Evolutionary conservation across 2,888 invertebrate species (phyloP), one percentile per base, ranked within the genome.

Genomic region (Steinernema carpocapsae): DNA sequence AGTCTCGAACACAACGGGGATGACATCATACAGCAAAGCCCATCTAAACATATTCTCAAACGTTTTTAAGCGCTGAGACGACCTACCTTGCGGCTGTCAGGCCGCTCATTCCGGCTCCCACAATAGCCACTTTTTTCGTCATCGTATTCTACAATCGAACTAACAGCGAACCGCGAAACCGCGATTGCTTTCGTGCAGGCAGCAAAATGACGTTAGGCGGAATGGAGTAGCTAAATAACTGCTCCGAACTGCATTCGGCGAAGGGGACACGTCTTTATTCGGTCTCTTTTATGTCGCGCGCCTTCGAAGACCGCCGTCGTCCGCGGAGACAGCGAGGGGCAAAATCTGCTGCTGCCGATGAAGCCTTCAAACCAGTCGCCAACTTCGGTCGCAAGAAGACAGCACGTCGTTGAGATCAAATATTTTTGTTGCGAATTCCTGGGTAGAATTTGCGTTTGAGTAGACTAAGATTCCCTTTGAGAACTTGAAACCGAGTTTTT

Each of bases 81-180:
- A 32, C 64, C 17, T 1, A 64, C 64, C 32, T 64, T 12, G 64
- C 19, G 3, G 64, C 64, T 1, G 64, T 29, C 32, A 64, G 26
- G 17, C 64, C 64, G 29, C 64, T 64, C 32, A 64, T 26, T 12
- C 64, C 64, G 10, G 64, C 64, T 12, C 64, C 64, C 24, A 64
- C 37, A 64, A 64, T 64, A 1, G 64, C 64, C 17, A 64, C 37
- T 10, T 32, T 64, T 64, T 64, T 64, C 17, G 6, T n/a, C 64
- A 64, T 64, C 1, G 32, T 17, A 29, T 14, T 17, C 17, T 48
- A 2, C 4, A 19, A 19, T 48, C 17, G 14, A 48, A 6, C 10
- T 37, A 37, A 10, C 37, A 37, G 10, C 37, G 10, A 37, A 37
- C 37, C 37, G 37, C 37, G 37, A 37, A 37, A 37, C 37, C 37